Base-by-base conservation (phyloP, 2,113 vertebrate species). In the Pimephales promelas region DNA sequence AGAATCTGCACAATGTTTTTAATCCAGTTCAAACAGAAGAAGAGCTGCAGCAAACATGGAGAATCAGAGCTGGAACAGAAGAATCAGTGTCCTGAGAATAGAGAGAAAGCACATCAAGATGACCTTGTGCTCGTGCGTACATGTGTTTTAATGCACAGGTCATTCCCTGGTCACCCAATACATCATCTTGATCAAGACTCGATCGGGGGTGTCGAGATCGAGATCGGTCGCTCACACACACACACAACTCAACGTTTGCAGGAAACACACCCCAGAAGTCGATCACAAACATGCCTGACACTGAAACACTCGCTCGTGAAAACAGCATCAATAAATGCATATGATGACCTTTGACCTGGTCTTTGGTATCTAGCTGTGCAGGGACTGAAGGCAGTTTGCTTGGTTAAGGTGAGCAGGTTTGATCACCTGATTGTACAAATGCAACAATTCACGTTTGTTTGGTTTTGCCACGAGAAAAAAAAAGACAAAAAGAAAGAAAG, bases 351-450 rank as follows among this genome's bases (percentile, higher is more conserved):
- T 5, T 68, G 31, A 68, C 64, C 64, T 22, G 82, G 83, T 94
- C 92, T 94, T 93, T 94, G 94, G 92, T 93, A 87, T 90, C 79
- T 86, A 94, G 93, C 91, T 93, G 90, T 92, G 90, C 91, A 93
- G 91, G 79, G 28, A 40, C 68, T 16, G 40, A 73, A 24, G 34
- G 81, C 59, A 79, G 54, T 5, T 43, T 18, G 36, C 56, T 77
- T 59, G 31, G 75, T 77, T 59, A 43, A 2, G 31, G 10, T 57
- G 10, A 56, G 31, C 28, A 36, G 73, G 20, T 59, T 43, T 61
- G 34, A 84, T 87, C 89, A 88, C 85, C 77, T 90, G 92, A 93
- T 92, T 93, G 92, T 94, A 93, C 91, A 91, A 90, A 89, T 92
- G 93, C 91, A 92, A 86, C 76, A 86, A 16, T 84, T 84, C 82